Evolutionary conservation across 1,140 invertebrate species (phyloP).

Genomic region (Tetraneura akinire): DNA sequence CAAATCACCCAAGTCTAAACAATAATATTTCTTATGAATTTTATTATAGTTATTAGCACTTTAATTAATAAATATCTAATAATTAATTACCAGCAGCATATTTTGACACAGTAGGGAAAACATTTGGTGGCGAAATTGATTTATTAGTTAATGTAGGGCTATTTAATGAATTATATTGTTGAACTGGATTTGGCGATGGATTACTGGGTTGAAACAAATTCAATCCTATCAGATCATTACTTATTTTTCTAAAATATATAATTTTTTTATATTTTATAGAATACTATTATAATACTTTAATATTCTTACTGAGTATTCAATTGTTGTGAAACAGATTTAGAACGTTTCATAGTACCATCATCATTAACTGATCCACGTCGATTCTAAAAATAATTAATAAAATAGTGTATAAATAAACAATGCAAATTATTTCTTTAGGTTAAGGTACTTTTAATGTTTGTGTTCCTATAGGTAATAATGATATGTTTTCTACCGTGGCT

Average conservation of each 20-base stretch:
- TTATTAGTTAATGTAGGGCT: conserved; percentile 60
- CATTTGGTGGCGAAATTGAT: conserved; percentile 50
- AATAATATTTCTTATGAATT: conserved; percentile 17
- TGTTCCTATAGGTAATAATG: conserved; percentile 76
- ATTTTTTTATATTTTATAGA: conserved; percentile 64
- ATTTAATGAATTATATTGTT: conserved; percentile 71
- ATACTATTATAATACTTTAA: no score
- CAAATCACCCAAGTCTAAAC: conserved; percentile 63
- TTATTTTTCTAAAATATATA: conserved; percentile 65
- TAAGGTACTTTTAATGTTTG: conserved; percentile 60
- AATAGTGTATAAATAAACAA: background rate
- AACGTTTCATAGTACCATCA: conserved; percentile 74
- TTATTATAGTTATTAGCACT: background rate
- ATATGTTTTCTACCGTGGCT: conserved; percentile 88
- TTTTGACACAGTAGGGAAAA: conserved; percentile 12
- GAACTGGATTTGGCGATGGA: conserved; percentile 85
- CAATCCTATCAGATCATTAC: conserved; percentile 77
- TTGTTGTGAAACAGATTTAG: conserved; percentile 77
- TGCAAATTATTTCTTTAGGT: background rate
- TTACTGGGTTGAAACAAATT: conserved; percentile 74
- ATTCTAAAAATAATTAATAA: conserved; percentile 58
- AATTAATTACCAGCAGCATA: conserved; percentile 26
- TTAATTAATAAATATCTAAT: background rate
- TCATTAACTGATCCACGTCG: conserved; percentile 66
- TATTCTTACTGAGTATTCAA: conserved; percentile 56